A percentile compares a stretch with the other conserved stretches of the same genome.
These are phyloP conservation scores for Asteroscopus sphinx DNA, from an alignment of 2,888 invertebrate species.

Conservation along the genomic window DNA sequence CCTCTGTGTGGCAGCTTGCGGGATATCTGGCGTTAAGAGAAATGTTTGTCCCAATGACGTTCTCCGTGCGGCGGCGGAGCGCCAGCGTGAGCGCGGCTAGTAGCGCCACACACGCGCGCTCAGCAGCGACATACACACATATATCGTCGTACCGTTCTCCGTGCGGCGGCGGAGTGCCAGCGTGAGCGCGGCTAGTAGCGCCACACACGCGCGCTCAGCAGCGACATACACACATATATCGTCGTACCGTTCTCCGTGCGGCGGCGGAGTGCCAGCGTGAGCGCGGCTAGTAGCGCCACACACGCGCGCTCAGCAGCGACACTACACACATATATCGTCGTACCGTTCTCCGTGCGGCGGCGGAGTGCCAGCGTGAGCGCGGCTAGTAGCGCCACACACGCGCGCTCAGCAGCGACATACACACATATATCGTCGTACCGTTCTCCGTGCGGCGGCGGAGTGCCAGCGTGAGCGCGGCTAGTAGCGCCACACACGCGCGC, in stretches of 20 bases:
- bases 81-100: conserved; percentile 92
- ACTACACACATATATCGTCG: too few species aligned
- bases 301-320: conserved; percentile 93
- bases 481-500: conserved; percentile 92
- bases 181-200: conserved; percentile 92
- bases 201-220: conserved; percentile 92
- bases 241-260: conserved; percentile 78
- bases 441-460: conserved; percentile 90
- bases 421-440: neutral
- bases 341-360: conserved; percentile 86
- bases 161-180: conserved; percentile 90
- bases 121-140: too few species aligned
- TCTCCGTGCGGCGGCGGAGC: conserved; percentile 90
- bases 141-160: conserved; percentile 68
- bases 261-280: conserved; percentile 92
- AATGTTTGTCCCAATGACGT: neutral
- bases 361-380: conserved; percentile 91
- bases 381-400: conserved; percentile 92
- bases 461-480: conserved; percentile 92
- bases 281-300: conserved; percentile 91
- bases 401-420: too few species aligned
- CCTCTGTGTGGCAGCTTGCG: conserved; percentile 90
- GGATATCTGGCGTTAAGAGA: conserved; percentile 76
- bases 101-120: conserved; percentile 92
- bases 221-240: too few species aligned